These are phyloP conservation scores for Isurus oxyrinchus DNA, from an alignment of 2,113 vertebrate species.

Conservation along the genomic window DNA sequence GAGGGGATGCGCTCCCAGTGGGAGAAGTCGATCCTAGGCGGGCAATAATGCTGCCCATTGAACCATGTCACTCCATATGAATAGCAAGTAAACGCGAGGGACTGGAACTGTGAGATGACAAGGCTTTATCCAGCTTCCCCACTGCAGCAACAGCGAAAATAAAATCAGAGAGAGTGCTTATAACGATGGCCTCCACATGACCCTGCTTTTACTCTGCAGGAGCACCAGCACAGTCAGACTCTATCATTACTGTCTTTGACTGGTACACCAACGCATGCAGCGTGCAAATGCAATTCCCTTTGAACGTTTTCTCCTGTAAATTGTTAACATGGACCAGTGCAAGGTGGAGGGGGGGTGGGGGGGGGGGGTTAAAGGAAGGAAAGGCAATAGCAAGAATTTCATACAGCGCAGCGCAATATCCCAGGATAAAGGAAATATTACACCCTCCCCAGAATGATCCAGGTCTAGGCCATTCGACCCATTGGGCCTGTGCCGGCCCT, in stretches of 20 bases:
- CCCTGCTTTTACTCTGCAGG: not conserved
- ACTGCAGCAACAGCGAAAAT: not conserved
- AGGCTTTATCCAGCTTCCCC: not conserved
- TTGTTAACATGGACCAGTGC: not conserved
- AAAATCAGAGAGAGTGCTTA: not conserved
- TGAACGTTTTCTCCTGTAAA: not conserved
- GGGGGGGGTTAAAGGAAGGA: not conserved
- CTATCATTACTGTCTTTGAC: constrained; percentile 16
- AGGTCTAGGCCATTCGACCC: not conserved
- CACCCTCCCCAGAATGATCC: not conserved
- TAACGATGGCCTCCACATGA: not conserved
- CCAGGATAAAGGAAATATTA: not conserved
- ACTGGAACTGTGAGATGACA: not conserved
- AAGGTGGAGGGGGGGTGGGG: no score
- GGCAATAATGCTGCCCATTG: not conserved
- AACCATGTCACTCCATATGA: not conserved
- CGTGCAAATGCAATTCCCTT: not conserved
- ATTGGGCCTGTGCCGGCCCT: no score
- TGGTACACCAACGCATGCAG: not conserved
- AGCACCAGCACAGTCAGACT: not conserved
- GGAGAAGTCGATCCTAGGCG: not conserved
- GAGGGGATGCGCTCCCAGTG: not conserved
- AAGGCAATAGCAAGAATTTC: not conserved
- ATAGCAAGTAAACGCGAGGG: not conserved
- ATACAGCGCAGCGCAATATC: not conserved